A percentile compares a stretch with the other conserved stretches of the same genome.
phyloP scores from a whole-genome alignment of 2,888 invertebrate species.

The Seira sanloemensis region DNA sequence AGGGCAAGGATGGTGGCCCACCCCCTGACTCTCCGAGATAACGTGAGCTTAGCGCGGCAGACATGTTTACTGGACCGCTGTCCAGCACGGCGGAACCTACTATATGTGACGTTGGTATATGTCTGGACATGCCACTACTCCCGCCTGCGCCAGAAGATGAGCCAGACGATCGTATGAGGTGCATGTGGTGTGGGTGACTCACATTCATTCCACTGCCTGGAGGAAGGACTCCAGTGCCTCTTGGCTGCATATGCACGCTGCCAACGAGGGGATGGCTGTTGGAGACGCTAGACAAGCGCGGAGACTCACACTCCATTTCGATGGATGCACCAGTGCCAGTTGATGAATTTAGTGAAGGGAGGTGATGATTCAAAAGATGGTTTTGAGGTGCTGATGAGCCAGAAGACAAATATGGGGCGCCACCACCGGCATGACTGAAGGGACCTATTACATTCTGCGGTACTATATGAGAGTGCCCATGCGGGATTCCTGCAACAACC shows the following conservation, averaged over 20 bases:
- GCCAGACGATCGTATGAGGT: constrained; percentile 71
- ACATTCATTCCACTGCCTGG: constrained; percentile 66
- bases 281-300: constrained; percentile 75
- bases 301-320: constrained; percentile 89
- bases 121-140: constrained; percentile 49
- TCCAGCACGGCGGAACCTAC: constrained; percentile 68
- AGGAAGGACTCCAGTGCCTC: constrained; percentile 64
- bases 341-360: constrained; percentile 53
- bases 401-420: constrained; percentile 44
- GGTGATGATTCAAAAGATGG: constrained; percentile 55
- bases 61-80: constrained; percentile 67
- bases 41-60: constrained; percentile 68
- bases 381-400: constrained; percentile 57
- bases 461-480: constrained; percentile 64
- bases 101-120: constrained; percentile 69
- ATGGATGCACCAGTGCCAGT: constrained; percentile 66
- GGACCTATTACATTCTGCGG: constrained; percentile 69
- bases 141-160: constrained; percentile 55
- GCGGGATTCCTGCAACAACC: constrained; percentile 40
- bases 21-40: constrained; percentile 66
- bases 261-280: constrained; percentile 45
- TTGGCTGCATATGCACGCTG: constrained; percentile 39
- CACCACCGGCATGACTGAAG: constrained; percentile 60
- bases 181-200: constrained; percentile 71
- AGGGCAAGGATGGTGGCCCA: constrained; percentile 75